Conservation (phyloP, 2,888 invertebrate species). For the Prosapia bicincta region DNA sequence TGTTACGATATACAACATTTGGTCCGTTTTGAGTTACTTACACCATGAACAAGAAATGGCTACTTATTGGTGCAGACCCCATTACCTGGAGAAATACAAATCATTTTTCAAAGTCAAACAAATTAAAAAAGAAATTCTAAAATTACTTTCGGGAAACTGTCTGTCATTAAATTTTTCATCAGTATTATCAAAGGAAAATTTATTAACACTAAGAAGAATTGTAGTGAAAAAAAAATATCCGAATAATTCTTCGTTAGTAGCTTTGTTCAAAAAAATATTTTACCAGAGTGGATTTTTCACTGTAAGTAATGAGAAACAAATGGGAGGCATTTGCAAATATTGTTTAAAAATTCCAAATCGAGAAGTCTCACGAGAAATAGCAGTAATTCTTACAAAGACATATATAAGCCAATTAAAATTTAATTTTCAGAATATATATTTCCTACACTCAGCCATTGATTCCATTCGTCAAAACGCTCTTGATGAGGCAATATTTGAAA, state of each 20-base stretch:
- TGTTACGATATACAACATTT: neutral
- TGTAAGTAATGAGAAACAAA: neutral
- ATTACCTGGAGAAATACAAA: neutral
- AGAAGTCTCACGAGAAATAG: neutral
- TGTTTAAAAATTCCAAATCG: neutral
- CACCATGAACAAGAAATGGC: neutral
- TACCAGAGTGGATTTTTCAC: neutral
- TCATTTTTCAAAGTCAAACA: neutral
- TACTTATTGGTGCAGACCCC: neutral
- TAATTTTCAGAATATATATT: neutral
- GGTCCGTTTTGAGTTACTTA: constrained; percentile 3
- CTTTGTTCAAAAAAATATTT: neutral
- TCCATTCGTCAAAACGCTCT: neutral
- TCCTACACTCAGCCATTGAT: neutral
- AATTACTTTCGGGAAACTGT: neutral
- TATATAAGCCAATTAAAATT: neutral
- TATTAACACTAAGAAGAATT: neutral
- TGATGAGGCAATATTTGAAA: neutral
- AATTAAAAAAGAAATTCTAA: neutral
- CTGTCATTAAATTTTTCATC: neutral
- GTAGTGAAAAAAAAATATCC: neutral
- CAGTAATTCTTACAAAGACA: neutral
- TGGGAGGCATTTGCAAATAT: neutral
- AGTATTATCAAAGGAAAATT: neutral
- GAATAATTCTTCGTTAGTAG: neutral